Evolutionary conservation across 2,888 invertebrate species (phyloP), one percentile per base, ranked within the genome.

Genomic region (Calliopum simillimum): DNA sequence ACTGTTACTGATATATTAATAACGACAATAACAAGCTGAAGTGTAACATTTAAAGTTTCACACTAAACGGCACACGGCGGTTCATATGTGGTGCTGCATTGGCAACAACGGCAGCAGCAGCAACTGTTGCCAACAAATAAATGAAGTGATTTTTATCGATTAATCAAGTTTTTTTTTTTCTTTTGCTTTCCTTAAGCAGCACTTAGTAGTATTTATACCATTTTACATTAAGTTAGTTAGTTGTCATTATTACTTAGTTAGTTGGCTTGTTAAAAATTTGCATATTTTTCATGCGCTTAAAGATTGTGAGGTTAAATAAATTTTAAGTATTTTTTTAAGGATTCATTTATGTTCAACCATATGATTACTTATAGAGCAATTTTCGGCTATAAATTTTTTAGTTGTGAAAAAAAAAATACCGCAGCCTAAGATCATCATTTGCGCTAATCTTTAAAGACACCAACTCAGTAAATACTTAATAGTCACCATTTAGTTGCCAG

Each of bases 401-500:
- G 56, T 25, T n/a, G n/a, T n/a, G n/a, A n/a, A n/a, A n/a, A n/a
- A 8, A 8, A 33, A 33, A 33, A 8, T 33, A 3, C 33, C 33
- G 2, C 33, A 33, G 33, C 33, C 1, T 8, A 33, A 33, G 8
- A 33, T 33, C 33, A 33, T 33, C 8, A 33, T 33, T 33, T 33
- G 5, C 4, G 1, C 5, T 1, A 33, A 33, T 33, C 33, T n/a
- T n/a, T 33, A 33, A 33, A 33, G 33, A 3, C 33, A 33, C 33
- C 33, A n/a, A n/a, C n/a, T 33, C 3, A 33, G 3, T 33, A 33
- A 33, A 8, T 8, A 33, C 8, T 33, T 65, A 65, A 55, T 56
- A 55, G 66, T 47, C 66, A 33, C 46, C 56, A 16, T 66, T 66
- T 66, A 66, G 58, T 33, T 33, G 33, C 33, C n/a, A n/a, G n/a